Percentiles rank a stretch among this genome's conserved stretches.
phyloP scores from a whole-genome alignment of 2,888 invertebrate species.

The Gibbula magus region DNA sequence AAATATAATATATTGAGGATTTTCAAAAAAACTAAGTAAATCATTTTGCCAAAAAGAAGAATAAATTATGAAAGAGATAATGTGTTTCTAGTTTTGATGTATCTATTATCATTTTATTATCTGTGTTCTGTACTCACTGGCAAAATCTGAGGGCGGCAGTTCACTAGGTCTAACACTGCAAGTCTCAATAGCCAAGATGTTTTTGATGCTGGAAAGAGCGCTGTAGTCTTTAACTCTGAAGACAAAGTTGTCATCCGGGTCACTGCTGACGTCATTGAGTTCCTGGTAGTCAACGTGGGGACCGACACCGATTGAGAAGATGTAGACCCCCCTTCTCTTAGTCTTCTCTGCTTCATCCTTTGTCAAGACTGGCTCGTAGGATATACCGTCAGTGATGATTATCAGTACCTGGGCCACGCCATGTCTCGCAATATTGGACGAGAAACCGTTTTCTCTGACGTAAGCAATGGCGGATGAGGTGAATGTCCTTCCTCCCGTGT shows the following conservation, averaged over 20 bases:
- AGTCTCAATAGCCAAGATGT: conserved; percentile 65
- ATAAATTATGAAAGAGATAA: no score
- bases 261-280: conserved; percentile 63
- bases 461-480: conserved; percentile 27
- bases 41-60: no score
- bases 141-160: neutral
- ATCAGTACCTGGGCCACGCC: conserved; percentile 28
- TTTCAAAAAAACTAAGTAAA: no score
- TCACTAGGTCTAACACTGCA: conserved; percentile 40
- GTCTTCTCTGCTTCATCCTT: conserved; percentile 49
- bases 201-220: conserved; percentile 62
- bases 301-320: conserved; percentile 72
- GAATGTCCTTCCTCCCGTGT: conserved; percentile 28
- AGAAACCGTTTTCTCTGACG: conserved; percentile 28
- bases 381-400: conserved; percentile 54
- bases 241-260: conserved; percentile 60
- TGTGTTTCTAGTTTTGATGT: no score
- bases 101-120: no score
- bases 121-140: neutral
- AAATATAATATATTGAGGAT: no score
- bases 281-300: conserved; percentile 58
- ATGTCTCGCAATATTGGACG: neutral
- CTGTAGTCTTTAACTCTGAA: conserved; percentile 66
- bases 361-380: conserved; percentile 48
- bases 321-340: conserved; percentile 54